These are phyloP conservation scores for Serinus canaria DNA, from an alignment of 2,113 vertebrate genomes.

Conservation along the genomic window DNA sequence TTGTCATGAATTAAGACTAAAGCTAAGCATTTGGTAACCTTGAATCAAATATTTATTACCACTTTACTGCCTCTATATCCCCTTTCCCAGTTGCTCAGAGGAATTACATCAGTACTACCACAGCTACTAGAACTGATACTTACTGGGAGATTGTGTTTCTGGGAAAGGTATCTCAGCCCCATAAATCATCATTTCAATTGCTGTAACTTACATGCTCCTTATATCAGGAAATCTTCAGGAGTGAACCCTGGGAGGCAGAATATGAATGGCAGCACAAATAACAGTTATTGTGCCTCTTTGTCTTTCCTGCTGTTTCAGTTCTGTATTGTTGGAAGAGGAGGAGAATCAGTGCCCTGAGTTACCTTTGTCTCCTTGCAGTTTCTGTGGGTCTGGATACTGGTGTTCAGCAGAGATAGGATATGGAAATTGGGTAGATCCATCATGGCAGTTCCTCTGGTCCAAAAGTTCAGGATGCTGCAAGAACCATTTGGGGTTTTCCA, in stretches of 20 bases:
- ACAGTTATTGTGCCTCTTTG: not conserved
- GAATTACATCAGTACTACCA: not conserved
- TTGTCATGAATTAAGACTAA: not conserved
- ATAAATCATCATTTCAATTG: conserved; percentile 10
- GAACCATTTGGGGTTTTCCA: not conserved
- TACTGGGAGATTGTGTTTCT: not conserved
- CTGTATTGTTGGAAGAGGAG: not conserved
- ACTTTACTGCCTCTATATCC: not conserved
- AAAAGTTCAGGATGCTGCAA: not conserved
- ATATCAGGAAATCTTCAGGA: not conserved
- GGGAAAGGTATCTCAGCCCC: not conserved
- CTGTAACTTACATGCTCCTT: not conserved
- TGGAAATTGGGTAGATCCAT: not conserved
- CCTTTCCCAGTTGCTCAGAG: not conserved
- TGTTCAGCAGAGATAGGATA: not conserved
- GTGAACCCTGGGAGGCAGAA: not conserved
- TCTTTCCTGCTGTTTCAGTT: not conserved
- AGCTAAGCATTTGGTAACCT: not conserved
- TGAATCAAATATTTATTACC: not conserved
- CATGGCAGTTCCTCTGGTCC: not conserved
- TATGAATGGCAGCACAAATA: not conserved
- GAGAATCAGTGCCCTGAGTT: not conserved
- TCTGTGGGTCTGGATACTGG: not conserved
- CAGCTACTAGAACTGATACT: not conserved
- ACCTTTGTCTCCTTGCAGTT: not conserved